Percentiles rank a stretch among this genome's conserved stretches.
Evolutionary conservation across 35 echinoderm and acorn worm species (phyloP).

Genomic region (Strongylocentrotus purpuratus): DNA sequence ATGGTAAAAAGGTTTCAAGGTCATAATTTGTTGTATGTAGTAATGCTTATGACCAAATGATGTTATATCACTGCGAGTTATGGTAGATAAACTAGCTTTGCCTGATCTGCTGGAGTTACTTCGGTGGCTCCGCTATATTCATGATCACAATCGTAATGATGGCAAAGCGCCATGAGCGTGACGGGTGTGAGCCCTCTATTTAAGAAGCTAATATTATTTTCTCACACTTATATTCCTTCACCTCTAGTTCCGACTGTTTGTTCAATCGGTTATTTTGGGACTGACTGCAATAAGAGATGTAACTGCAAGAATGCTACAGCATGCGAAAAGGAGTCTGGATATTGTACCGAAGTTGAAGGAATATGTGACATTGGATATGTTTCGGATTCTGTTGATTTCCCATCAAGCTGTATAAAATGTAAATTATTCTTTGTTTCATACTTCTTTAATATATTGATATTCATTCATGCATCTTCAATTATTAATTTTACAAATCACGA

Average conservation of each 20-base stretch:
- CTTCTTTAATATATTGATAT: no score
- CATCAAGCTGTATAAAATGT: not conserved
- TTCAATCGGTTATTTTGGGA: not conserved
- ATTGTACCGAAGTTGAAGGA: not conserved
- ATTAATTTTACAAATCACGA: no score
- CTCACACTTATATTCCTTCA: not conserved
- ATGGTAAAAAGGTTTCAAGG: no score
- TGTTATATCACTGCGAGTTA: no score
- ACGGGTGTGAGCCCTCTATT: no score
- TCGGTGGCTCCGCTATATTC: no score
- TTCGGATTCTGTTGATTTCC: not conserved
- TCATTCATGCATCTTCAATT: no score
- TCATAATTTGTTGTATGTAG: not conserved
- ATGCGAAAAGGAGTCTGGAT: not conserved
- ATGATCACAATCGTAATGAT: not conserved
- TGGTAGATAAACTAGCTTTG: no score
- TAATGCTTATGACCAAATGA: not conserved
- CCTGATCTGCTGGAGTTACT: no score
- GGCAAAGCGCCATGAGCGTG: no score
- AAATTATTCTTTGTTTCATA: not conserved
- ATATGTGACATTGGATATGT: not conserved
- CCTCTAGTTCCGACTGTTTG: not conserved
- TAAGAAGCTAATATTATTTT: not conserved
- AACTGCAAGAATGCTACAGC: not conserved
- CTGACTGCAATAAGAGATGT: not conserved